Percentiles rank a stretch among this genome's conserved stretches.
Evolutionary conservation across 2,113 vertebrate species (phyloP).

Genomic region (Dicerorhinus sumatrensis): DNA sequence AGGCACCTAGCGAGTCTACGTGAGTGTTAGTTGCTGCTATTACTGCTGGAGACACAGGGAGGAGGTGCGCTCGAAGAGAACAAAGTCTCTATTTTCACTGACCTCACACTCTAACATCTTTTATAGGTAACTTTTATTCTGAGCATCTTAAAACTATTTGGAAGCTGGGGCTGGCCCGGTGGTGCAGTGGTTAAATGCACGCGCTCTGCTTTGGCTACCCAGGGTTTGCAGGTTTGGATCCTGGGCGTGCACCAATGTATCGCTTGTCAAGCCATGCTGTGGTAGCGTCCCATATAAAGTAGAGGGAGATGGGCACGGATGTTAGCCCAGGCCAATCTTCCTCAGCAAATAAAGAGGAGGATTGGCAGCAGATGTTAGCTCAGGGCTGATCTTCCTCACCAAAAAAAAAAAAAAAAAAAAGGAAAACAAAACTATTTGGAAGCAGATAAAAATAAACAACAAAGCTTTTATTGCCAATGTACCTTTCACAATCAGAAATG

Average conservation of each 20-base stretch:
- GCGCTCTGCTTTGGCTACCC: no score
- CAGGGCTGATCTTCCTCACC: no score
- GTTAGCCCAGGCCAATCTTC: no score
- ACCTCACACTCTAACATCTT: not conserved
- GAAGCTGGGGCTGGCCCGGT: not conserved
- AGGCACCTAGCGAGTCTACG: not conserved
- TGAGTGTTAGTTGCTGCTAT: not conserved
- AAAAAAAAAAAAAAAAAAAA: no score
- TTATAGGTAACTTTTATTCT: not conserved
- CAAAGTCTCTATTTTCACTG: constrained; percentile 11
- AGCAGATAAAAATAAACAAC: constrained; percentile 53
- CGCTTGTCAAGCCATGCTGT: no score
- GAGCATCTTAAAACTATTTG: constrained; percentile 5
- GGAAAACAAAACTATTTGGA: not conserved
- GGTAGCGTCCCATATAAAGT: no score
- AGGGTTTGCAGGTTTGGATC: no score
- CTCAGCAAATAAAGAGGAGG: no score
- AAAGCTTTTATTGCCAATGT: not conserved
- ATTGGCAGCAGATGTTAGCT: no score
- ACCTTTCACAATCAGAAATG: constrained; percentile 41
- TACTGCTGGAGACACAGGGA: not conserved
- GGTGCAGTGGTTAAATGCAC: no score
- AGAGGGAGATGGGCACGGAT: no score
- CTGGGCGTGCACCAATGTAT: no score
- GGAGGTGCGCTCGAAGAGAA: not conserved